Conservation (phyloP, 2,113 vertebrate species). For the Balaeniceps rex region DNA sequence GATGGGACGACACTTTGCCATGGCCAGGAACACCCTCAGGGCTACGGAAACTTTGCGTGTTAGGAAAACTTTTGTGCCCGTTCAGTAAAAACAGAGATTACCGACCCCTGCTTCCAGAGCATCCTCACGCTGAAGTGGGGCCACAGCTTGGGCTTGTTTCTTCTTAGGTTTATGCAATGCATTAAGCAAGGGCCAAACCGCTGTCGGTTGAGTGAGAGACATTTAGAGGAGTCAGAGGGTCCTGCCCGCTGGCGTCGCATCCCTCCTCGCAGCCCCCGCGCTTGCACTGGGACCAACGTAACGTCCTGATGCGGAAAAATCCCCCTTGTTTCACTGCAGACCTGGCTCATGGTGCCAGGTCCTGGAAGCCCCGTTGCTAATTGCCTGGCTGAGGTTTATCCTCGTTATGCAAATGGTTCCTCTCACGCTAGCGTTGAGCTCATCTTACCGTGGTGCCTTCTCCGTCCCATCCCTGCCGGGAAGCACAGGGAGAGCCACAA, state of each 20-base stretch:
- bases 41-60: not conserved
- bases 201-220: not conserved
- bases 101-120: not conserved
- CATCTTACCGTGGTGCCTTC: not conserved
- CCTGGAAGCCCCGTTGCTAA: not conserved
- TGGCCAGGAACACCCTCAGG: not conserved
- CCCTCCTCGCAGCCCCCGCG: not conserved
- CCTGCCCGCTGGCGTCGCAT: not conserved
- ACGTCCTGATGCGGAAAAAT: not conserved
- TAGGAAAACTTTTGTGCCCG: not conserved
- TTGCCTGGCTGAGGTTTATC: not conserved
- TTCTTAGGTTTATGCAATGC: not conserved
- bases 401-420: rapidly evolving
- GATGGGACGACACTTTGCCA: not conserved
- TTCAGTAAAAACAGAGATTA: not conserved
- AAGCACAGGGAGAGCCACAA: not conserved
- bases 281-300: not conserved
- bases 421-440: rapidly evolving
- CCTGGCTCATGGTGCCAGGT: not conserved
- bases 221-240: not conserved
- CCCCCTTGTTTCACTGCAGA: not conserved
- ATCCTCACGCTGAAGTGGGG: not conserved
- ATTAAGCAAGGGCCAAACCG: not conserved
- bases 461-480: not conserved
- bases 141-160: not conserved